Evolutionary conservation across 2,888 invertebrate species (phyloP).

Genomic region (Noctua janthe): DNA sequence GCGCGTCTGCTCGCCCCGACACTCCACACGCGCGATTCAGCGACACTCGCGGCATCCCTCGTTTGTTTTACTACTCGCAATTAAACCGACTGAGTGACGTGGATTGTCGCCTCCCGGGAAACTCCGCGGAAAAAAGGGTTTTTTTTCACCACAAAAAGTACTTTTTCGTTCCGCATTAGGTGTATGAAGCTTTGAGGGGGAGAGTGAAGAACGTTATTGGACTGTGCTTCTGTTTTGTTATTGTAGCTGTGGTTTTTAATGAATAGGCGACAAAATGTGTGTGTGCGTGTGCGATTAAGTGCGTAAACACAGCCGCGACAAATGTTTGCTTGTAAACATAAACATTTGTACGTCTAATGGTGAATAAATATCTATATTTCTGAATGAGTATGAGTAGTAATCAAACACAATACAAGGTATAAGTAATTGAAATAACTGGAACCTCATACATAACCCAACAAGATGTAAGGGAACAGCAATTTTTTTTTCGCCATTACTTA

Average conservation of each 20-base stretch:
- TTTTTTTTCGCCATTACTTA: background rate
- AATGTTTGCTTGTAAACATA: background rate
- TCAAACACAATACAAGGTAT: background rate
- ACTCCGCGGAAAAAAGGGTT: slow-evolving; percentile 73
- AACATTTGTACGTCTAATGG: background rate
- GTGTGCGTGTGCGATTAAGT: slow-evolving; percentile 25
- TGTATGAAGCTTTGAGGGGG: slow-evolving; percentile 60
- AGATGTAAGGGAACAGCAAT: background rate
- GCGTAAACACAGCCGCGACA: slow-evolving; percentile 2
- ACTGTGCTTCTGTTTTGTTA: slow-evolving; percentile 60
- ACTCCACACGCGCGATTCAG: slow-evolving; percentile 74
- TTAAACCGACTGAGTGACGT: slow-evolving; percentile 89
- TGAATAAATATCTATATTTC: background rate
- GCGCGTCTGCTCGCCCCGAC: slow-evolving; percentile 71
- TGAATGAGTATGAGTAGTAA: background rate
- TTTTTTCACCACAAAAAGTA: slow-evolving; percentile 66
- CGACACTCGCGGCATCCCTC: slow-evolving; percentile 77
- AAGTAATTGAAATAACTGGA: background rate
- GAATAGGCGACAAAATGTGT: slow-evolving; percentile 37
- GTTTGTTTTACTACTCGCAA: slow-evolving; percentile 89
- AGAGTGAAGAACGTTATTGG: slow-evolving; percentile 62
- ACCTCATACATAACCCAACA: background rate
- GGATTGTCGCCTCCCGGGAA: slow-evolving; percentile 85
- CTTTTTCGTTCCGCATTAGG: slow-evolving; percentile 66
- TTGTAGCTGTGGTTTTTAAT: slow-evolving; percentile 54